Evolutionary conservation across 2,797 vertebrate species (phyloP).

Genomic region (Paguma larvata): DNA sequence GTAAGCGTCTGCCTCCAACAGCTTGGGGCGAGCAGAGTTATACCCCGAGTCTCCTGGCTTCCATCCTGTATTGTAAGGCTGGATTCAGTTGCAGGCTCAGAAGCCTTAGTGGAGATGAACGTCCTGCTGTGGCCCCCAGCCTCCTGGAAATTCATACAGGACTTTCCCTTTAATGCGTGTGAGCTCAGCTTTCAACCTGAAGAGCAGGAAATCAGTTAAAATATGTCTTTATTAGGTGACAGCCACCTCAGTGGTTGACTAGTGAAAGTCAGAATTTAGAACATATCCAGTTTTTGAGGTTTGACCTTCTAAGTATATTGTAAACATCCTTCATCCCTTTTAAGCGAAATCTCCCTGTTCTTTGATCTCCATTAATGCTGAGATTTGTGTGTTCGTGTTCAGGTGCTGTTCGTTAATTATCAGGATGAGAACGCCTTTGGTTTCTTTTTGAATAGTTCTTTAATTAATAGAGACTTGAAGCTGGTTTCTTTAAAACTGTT

Average conservation of each 20-base stretch:
- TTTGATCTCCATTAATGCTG: background rate
- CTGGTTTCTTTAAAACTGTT: conserved; percentile 42
- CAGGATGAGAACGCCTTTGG: background rate
- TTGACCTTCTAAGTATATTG: background rate
- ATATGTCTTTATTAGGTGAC: background rate
- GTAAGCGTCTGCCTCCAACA: background rate
- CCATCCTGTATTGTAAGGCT: background rate
- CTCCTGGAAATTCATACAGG: background rate
- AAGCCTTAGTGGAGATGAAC: background rate
- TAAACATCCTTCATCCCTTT: background rate
- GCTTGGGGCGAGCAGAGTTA: background rate
- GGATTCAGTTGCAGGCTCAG: background rate
- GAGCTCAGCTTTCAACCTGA: background rate
- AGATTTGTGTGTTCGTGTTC: background rate
- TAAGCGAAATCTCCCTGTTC: background rate
- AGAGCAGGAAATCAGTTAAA: conserved; percentile 21
- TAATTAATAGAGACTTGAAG: conserved; percentile 58
- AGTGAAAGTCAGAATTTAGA: background rate
- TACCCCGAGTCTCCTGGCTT: background rate
- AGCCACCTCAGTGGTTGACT: background rate
- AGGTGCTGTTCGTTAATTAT: conserved; percentile 29
- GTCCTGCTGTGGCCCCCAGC: background rate
- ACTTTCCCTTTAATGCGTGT: background rate
- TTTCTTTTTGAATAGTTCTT: conserved; percentile 43
- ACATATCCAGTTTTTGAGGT: background rate